Percentiles rank a stretch among this genome's conserved stretches.
Evolutionary conservation across 2,113 vertebrate species (phyloP).

Genomic region (Uropsilus gracilis): DNA sequence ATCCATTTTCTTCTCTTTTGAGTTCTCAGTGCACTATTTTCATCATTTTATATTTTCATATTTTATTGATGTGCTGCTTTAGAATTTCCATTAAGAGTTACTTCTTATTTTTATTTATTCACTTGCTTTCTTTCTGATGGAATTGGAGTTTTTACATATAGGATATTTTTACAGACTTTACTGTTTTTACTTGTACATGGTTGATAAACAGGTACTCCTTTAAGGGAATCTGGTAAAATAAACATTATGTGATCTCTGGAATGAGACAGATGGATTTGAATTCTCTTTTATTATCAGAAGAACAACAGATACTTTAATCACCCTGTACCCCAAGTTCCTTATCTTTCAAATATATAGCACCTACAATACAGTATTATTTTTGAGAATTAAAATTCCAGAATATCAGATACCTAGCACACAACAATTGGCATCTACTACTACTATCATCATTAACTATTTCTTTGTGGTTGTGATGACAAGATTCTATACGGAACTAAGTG

Average conservation of each 20-base stretch:
- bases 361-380: neutral
- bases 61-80: conserved; percentile 70
- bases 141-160: conserved; percentile 9
- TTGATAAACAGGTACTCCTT: neutral
- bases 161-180: neutral
- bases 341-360: neutral
- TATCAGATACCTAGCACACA: neutral
- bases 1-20: conserved; percentile 79
- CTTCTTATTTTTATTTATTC: conserved; percentile 81
- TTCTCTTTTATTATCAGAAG: neutral
- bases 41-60: conserved; percentile 74
- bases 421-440: neutral
- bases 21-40: conserved; percentile 67
- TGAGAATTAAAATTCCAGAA: neutral
- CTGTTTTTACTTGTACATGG: neutral
- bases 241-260: neutral
- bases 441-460: neutral
- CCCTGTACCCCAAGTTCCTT: neutral
- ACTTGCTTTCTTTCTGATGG: conserved; percentile 68
- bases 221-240: neutral
- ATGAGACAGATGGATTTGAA: neutral
- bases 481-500: neutral
- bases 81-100: conserved; percentile 63
- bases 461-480: neutral
- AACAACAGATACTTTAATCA: neutral